phyloP scores from a whole-genome alignment of 2,888 invertebrate genomes.

The Euzophera pinguis region DNA sequence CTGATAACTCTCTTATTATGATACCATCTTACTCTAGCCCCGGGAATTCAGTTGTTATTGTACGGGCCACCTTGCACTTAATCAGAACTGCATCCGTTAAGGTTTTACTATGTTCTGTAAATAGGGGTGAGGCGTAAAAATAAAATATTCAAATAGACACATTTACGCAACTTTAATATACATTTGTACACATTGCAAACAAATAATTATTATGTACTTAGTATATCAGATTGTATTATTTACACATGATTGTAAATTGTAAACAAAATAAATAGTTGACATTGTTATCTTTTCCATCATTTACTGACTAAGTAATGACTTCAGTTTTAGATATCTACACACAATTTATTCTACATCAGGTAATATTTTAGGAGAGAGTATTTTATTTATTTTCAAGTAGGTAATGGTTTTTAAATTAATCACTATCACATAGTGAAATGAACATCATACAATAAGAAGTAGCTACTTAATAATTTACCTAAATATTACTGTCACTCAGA shows the following conservation, averaged over 20 bases:
- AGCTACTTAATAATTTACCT: too few relatives aligned
- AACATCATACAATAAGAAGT: constrained; percentile 19
- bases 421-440: constrained; percentile 52
- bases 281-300: constrained; percentile 53
- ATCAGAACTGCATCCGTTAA: too few relatives aligned
- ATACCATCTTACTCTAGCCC: too few relatives aligned
- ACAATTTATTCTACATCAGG: constrained; percentile 28
- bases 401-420: constrained; percentile 28
- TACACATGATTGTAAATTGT: constrained; percentile 48
- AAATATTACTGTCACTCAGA: too few relatives aligned
- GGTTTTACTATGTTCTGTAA: too few relatives aligned
- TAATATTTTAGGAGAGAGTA: constrained; percentile 45
- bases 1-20: too few relatives aligned
- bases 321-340: constrained; percentile 18
- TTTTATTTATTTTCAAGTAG: constrained; percentile 13
- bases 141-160: constrained; percentile 28
- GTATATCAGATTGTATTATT: constrained; percentile 56
- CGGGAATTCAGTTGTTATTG: too few relatives aligned
- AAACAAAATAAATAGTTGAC: constrained; percentile 70
- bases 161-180: constrained; percentile 63
- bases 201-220: constrained; percentile 59
- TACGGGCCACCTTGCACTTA: too few relatives aligned
- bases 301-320: constrained; percentile 43
- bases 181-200: constrained; percentile 71
- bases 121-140: constrained; percentile 3